Evolutionary conservation across 2,113 vertebrate species (phyloP).

Genomic region (Bambusicola thoracicus): DNA sequence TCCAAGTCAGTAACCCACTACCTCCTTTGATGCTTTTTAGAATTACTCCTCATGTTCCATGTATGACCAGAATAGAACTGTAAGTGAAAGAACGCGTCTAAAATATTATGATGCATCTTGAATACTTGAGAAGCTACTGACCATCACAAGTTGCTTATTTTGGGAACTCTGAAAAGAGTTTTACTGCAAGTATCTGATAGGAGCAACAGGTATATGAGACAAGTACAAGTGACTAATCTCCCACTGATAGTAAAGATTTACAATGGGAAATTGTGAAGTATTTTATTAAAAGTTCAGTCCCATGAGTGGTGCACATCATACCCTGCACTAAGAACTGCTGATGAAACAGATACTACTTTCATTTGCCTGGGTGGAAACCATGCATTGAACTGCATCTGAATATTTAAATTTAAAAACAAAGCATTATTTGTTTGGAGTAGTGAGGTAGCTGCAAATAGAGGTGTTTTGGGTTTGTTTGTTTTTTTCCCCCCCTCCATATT

Average conservation of each 20-base stretch:
- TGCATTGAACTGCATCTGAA: background rate
- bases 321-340: background rate
- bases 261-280: background rate
- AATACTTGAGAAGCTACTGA: background rate
- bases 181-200: background rate
- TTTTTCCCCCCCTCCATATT: background rate
- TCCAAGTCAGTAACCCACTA: background rate
- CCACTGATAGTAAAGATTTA: background rate
- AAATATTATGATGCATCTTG: background rate
- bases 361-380: background rate
- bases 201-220: background rate
- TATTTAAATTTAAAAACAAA: background rate
- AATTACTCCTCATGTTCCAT: background rate
- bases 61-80: background rate
- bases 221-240: background rate
- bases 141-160: background rate
- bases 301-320: background rate
- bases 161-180: background rate
- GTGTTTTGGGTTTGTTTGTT: too few relatives aligned
- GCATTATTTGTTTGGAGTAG: background rate
- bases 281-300: background rate
- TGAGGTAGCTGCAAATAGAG: background rate
- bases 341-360: accelerated
- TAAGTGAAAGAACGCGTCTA: background rate
- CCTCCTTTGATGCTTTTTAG: background rate